A percentile compares a stretch with the other conserved stretches of the same genome.
Evolutionary conservation across 2,888 invertebrate species (phyloP).

Genomic region (Tanytarsus gracilentus): DNA sequence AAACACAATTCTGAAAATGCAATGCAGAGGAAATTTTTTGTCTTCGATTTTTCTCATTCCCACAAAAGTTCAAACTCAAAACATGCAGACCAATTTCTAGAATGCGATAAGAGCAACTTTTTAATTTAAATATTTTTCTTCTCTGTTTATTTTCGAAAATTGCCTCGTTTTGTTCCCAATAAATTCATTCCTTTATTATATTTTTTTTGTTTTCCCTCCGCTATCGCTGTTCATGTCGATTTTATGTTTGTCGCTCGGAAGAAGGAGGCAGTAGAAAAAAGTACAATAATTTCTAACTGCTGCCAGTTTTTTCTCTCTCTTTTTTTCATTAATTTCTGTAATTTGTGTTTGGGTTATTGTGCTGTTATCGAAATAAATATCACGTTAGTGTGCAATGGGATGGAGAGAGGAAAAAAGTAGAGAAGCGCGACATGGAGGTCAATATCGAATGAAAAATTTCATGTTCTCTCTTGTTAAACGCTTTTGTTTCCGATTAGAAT

Average conservation of each 20-base stretch:
- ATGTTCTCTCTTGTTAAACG: neutral
- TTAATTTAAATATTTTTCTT: neutral
- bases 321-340: conserved; percentile 12
- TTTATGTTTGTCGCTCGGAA: neutral
- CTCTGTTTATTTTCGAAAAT: neutral
- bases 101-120: neutral
- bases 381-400: neutral
- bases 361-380: conserved; percentile 13
- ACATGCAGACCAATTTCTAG: neutral
- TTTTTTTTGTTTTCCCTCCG: neutral
- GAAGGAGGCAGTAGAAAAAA: neutral
- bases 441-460: neutral
- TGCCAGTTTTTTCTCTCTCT: neutral
- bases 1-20: no score
- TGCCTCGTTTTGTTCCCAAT: neutral
- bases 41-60: no score
- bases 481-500: conserved; percentile 8
- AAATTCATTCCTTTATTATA: no score
- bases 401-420: neutral
- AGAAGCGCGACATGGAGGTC: no score
- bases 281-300: neutral
- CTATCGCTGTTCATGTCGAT: neutral
- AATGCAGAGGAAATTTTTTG: no score
- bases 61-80: no score
- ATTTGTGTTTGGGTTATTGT: conserved; percentile 9